Base-by-base conservation (phyloP, 2,113 vertebrate species). In the Epinephelus cyanopodus region DNA sequence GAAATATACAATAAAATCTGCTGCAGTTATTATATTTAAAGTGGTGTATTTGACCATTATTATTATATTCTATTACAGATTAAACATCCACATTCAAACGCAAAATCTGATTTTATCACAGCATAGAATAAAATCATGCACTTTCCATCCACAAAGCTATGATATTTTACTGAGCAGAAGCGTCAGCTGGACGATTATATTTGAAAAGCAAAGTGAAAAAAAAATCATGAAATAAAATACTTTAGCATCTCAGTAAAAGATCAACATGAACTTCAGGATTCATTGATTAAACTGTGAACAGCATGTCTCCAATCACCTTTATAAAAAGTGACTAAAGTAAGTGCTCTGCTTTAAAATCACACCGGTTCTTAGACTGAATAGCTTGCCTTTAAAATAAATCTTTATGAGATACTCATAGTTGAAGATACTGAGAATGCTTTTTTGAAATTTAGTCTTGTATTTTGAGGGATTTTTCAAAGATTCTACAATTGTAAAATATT, bases 1-100 rank as follows among this genome's bases (percentile, higher is more conserved):
- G 21, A 87, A 82, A 80, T 84, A 81, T 54, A 79, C 86, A 89
- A 66, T 85, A 57, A 74, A 71, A 78, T 77, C 52, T 58, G 29
- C 45, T 63, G 19, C 23, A 48, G 47, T 63, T 79, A 72, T 84
- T 76, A 29, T 75, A 57, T 14, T 61, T 11, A 67, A 74, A 61
- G 27, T 57, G 4, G 37, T 68, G 25, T 77, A 45, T 79, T 83
- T 79, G 66, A 77, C 29, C 2, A 63, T 57, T 53, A 63, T 74
- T 72, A 21, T 64, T 74, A 19, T 69, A 33, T 21, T 11, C 0
- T 61, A 25, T 64, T 75, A 25, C 23, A 58, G 52, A 52, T 25
- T 1, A 68, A 74, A 52, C 37, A 39, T 73, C 21, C 50, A 23
- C 4, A 77, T 70, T 82, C 5, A 79, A 75, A 68, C 29, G 12